phyloP scores from a whole-genome alignment of 2,888 invertebrate genomes.

The Pediacus dermestoides region DNA sequence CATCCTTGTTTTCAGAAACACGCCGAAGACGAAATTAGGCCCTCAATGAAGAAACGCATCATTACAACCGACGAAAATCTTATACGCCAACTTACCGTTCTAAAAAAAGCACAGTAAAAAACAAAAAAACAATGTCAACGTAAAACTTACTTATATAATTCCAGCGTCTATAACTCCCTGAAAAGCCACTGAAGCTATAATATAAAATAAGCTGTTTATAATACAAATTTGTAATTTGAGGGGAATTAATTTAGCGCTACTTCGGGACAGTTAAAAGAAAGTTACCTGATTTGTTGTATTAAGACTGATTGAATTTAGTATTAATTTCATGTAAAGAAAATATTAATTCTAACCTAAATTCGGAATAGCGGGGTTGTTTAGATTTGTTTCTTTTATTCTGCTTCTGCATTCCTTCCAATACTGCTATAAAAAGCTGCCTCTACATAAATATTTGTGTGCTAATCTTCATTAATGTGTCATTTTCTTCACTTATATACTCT shows the following conservation, averaged over 20 bases:
- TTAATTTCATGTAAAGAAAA: no score
- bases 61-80: conserved; percentile 62
- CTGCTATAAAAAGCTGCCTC: conserved; percentile 1
- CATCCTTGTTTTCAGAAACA: no score
- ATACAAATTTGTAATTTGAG: no score
- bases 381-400: no score
- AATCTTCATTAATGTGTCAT: neutral
- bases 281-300: conserved; percentile 22
- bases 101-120: conserved; percentile 61
- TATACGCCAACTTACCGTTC: conserved; percentile 60
- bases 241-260: no score
- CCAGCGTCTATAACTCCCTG: no score
- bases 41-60: conserved; percentile 61
- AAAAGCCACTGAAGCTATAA: no score
- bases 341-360: conserved; percentile 6
- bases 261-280: conserved; percentile 6
- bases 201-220: no score
- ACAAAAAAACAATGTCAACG: no score
- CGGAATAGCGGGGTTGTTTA: conserved; percentile 10
- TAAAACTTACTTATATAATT: no score
- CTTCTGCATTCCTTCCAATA: conserved; percentile 19
- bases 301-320: conserved; percentile 36
- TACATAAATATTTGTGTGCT: neutral
- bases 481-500: conserved; percentile 1
- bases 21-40: conserved; percentile 34